These are phyloP conservation scores for Prosopocoilus inquinatus DNA, from an alignment of 2,888 invertebrate genomes.

Conservation along the genomic window DNA sequence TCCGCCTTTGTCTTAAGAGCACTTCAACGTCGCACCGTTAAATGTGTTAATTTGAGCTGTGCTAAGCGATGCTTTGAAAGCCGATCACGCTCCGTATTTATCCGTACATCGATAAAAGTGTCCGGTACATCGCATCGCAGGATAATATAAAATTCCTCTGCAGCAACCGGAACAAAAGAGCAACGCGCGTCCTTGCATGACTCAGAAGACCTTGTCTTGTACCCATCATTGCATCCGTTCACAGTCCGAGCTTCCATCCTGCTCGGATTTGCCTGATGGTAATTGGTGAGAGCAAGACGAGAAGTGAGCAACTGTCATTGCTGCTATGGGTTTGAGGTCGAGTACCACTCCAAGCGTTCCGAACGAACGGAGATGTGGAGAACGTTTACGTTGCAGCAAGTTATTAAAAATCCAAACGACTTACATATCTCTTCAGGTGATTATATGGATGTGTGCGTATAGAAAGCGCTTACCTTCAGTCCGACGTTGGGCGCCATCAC, in stretches of 20 bases:
- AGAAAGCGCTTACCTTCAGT: no score
- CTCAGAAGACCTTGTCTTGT: conserved; percentile 44
- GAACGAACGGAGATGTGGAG: background rate
- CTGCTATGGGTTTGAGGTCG: conserved; percentile 2
- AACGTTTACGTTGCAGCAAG: background rate
- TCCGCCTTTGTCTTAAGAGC: background rate
- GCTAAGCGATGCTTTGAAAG: background rate
- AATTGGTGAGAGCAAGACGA: background rate
- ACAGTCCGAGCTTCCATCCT: background rate
- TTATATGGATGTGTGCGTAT: no score
- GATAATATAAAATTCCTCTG: conserved; percentile 11
- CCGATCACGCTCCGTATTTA: conserved; percentile 1
- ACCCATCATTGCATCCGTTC: background rate
- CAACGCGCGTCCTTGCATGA: conserved; percentile 47
- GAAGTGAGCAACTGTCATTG: background rate
- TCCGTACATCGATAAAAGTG: conserved; percentile 1
- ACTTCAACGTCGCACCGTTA: background rate
- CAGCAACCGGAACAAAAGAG: conserved; percentile 42
- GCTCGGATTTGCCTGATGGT: background rate
- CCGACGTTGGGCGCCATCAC: no score
- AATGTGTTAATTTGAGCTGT: conserved; percentile 2
- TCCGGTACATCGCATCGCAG: conserved; percentile 1
- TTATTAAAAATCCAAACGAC: background rate
- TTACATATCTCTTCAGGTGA: no score
- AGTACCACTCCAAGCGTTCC: background rate